Percentiles rank a stretch among this genome's conserved stretches.
Evolutionary conservation across 2,888 invertebrate species (phyloP).

Genomic region (Melieria omissa): DNA sequence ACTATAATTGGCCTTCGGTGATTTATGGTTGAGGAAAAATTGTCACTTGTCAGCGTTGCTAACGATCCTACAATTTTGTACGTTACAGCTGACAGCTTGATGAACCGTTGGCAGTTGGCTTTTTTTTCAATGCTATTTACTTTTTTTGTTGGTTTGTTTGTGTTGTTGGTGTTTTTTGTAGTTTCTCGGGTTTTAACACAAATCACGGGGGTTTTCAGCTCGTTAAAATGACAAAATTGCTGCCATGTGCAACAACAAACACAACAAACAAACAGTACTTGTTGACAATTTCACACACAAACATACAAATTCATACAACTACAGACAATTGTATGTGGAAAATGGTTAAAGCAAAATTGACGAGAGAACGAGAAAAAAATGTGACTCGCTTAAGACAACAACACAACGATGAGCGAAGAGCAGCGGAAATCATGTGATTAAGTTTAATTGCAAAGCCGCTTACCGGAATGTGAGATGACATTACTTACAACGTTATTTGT

Average conservation of each 20-base stretch:
- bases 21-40: too few species aligned
- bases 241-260: conserved; percentile 15
- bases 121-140: too few species aligned
- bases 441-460: conserved; percentile 29
- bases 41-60: too few species aligned
- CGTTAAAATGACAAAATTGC: conserved; percentile 21
- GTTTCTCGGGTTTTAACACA: too few species aligned
- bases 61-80: too few species aligned
- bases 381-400: background rate
- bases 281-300: background rate
- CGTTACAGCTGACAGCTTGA: too few species aligned
- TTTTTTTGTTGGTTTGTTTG: too few species aligned
- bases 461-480: conserved; percentile 2
- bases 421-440: conserved; percentile 25
- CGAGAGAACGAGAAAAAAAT: background rate
- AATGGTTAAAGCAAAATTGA: background rate
- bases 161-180: too few species aligned
- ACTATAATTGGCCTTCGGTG: too few species aligned
- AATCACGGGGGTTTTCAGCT: background rate
- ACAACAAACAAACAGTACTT: background rate
- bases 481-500: too few species aligned
- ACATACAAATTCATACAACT: background rate
- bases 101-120: too few species aligned
- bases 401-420: background rate
- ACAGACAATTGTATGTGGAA: background rate